Percentiles rank a stretch among this genome's conserved stretches.
Evolutionary conservation across 2,888 invertebrate species (phyloP).

Genomic region (Allygus modestus): DNA sequence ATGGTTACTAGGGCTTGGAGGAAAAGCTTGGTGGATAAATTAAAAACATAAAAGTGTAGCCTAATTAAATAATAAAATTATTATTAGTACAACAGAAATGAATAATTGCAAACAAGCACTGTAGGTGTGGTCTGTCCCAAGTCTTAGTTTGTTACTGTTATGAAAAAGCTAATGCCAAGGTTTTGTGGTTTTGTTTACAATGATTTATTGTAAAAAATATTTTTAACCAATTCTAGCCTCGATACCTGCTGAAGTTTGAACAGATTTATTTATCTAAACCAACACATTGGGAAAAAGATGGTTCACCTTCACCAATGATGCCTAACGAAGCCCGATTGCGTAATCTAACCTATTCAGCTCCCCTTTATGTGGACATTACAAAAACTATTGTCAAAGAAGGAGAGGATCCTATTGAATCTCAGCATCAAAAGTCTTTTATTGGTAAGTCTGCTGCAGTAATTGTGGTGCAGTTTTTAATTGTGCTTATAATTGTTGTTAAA

Average conservation of each 20-base stretch:
- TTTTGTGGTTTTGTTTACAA: too few species aligned
- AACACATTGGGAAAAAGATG: constrained; percentile 99
- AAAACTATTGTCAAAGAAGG: constrained; percentile 96
- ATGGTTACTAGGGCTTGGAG: too few species aligned
- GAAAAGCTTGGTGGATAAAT: too few species aligned
- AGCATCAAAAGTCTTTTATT: constrained; percentile 84
- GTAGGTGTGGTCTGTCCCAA: too few species aligned
- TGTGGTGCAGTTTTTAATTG: too few species aligned
- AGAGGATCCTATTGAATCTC: constrained; percentile 89
- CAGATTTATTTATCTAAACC: constrained; percentile 99
- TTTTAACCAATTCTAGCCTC: constrained; percentile 78
- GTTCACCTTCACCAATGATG: constrained; percentile 99
- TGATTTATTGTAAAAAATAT: background rate
- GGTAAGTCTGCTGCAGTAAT: constrained; percentile 75
- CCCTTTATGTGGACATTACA: constrained; percentile 98
- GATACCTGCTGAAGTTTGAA: constrained; percentile 97
- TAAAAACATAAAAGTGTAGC: too few species aligned
- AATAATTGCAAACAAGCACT: too few species aligned
- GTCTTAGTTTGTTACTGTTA: too few species aligned
- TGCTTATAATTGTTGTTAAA: too few species aligned
- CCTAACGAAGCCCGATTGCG: constrained; percentile 98
- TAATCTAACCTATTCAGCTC: constrained; percentile 98
- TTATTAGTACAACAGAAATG: too few species aligned
- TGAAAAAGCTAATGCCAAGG: too few species aligned
- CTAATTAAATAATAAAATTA: too few species aligned